phyloP scores from a whole-genome alignment of 2,797 vertebrate genomes.

The Sebastes trivittatus region DNA sequence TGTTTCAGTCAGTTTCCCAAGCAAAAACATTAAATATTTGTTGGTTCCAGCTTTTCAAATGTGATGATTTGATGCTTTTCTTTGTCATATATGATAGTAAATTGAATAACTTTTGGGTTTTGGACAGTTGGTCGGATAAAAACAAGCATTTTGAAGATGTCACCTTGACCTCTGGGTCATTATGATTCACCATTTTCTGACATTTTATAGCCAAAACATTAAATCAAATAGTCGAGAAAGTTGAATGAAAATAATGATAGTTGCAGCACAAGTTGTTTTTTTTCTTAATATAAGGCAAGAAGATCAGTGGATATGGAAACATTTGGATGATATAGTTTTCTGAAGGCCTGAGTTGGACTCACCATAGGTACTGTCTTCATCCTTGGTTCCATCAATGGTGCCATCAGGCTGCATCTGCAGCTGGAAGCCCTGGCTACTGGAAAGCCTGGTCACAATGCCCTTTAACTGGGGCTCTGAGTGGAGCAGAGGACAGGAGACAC shows the following conservation, averaged over 20 bases:
- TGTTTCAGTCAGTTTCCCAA: neutral
- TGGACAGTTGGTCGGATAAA: neutral
- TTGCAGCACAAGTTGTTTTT: neutral
- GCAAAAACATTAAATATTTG: neutral
- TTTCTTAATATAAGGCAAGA: neutral
- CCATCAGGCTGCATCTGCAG: slow-evolving; percentile 97
- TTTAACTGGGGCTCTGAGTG: slow-evolving; percentile 97
- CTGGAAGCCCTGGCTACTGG: slow-evolving; percentile 97
- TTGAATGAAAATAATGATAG: neutral
- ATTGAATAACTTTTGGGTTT: neutral
- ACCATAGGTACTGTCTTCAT: slow-evolving; percentile 96
- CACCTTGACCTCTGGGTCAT: neutral
- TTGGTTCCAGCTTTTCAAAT: neutral
- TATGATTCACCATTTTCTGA: neutral
- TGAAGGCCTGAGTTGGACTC: slow-evolving; percentile 47
- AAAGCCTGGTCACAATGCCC: slow-evolving; percentile 98
- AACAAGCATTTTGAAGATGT: neutral
- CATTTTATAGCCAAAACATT: neutral
- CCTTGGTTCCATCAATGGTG: slow-evolving; percentile 97
- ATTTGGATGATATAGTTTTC: neutral
- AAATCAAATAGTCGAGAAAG: neutral
- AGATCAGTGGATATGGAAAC: neutral
- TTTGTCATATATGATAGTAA: neutral
- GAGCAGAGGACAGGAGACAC: slow-evolving; percentile 10
- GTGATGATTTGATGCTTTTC: neutral